Evolutionary conservation across 1,140 invertebrate species (phyloP), one percentile per base, ranked within the genome.

Genomic region (Hirudo medicinalis): DNA sequence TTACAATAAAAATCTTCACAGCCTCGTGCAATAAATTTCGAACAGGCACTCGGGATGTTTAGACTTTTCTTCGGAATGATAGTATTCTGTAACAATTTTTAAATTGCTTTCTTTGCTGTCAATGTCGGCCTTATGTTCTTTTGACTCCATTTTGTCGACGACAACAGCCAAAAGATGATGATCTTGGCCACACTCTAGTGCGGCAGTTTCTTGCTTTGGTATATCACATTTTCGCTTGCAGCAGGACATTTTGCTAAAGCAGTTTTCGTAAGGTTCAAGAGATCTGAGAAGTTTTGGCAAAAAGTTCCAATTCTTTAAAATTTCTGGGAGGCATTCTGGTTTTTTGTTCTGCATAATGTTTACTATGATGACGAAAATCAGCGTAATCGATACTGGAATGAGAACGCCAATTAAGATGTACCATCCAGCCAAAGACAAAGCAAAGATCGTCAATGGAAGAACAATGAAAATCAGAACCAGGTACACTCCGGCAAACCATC

Each of bases 401-500:
- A 74, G 71, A 11, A 81, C 76, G 8, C 70, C 76, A 0, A 74
- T 73, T 5, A 80, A 72, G 43, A 76, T 78, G 11, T 76, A 68
- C 76, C 75, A 77, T 25, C 80, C 79, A 25, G 77, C 76, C 5
- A 79, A 29, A 0, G 79, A 85, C 0, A 86, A 75, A 3, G 75
- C 78, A 72, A 86, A 84, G 2, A 85, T 78, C 0, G 80, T 57
- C 2, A 72, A 77, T 0, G 86, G 87, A 4, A 87, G 67, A 0
- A 85, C 5, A 40, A 86, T 73, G 74, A 87, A 87, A 75, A 85
- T 80, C 2, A 82, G 13, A 3, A 86, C 40, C 20, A 87, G 76
- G 76, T 87, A 87, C 3, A 83, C 57, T 13, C 86, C 72, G 8
- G 85, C 82, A 77, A 87, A 87, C 85, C 85, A 86, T 29, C 84